Conservation (phyloP, 2,797 vertebrate species). For the Phylloscopus collybita region DNA sequence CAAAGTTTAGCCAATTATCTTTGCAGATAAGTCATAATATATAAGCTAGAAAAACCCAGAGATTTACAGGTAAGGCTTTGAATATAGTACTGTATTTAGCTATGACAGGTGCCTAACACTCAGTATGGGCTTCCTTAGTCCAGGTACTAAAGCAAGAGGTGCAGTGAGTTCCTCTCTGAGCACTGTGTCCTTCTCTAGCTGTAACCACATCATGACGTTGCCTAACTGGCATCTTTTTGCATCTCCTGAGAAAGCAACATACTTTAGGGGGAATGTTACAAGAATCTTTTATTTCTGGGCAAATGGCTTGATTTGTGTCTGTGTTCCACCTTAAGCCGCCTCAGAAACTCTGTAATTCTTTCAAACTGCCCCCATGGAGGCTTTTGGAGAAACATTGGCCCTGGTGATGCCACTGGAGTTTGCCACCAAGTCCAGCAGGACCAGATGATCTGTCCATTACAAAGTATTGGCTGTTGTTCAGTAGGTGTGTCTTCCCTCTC, state of each 20-base stretch:
- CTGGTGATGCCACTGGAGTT: background rate
- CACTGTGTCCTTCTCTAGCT: background rate
- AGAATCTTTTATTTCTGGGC: background rate
- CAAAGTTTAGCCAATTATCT: background rate
- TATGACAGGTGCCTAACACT: background rate
- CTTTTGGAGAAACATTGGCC: background rate
- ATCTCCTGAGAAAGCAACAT: background rate
- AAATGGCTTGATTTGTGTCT: background rate
- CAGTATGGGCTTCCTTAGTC: background rate
- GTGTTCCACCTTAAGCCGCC: background rate
- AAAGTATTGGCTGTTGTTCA: background rate
- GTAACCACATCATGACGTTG: background rate
- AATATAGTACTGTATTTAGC: background rate
- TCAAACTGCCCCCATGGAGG: rapidly evolving
- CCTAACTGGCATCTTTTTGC: background rate
- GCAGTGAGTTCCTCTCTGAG: background rate
- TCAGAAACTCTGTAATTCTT: background rate
- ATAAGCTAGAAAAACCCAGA: background rate
- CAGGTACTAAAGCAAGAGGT: background rate
- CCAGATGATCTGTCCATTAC: background rate
- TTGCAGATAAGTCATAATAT: background rate
- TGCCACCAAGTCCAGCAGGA: background rate
- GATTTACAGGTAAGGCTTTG: background rate
- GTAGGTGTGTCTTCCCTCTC: background rate
- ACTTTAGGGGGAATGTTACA: background rate